Evolutionary conservation across 2,888 invertebrate species (phyloP).

Genomic region (Drosophila koepferae): DNA sequence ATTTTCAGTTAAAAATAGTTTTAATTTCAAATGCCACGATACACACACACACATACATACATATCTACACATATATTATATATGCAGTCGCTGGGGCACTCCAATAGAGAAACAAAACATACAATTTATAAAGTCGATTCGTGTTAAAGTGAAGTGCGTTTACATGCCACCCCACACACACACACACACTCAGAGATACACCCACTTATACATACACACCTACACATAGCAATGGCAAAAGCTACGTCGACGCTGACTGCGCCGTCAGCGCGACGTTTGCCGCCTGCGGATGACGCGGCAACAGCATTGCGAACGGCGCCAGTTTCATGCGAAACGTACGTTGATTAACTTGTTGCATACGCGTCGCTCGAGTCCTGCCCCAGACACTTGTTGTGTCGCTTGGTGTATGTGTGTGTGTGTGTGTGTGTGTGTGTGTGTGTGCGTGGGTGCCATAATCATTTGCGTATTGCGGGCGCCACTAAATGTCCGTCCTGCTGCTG

Average conservation of each 20-base stretch:
- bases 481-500: constrained; percentile 23
- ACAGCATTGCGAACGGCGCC: constrained; percentile 60
- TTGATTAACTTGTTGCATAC: constrained; percentile 79
- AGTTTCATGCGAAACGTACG: constrained; percentile 73
- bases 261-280: constrained; percentile 36
- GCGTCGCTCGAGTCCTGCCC: constrained; percentile 56
- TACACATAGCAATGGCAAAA: constrained; percentile 21
- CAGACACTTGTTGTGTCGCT: constrained; percentile 47
- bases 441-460: constrained; percentile 57
- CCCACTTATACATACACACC: not conserved
- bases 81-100: constrained; percentile 43
- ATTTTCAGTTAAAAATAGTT: constrained; percentile 68
- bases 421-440: not conserved
- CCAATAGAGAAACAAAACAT: constrained; percentile 59
- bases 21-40: constrained; percentile 37
- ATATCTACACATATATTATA: constrained; percentile 5
- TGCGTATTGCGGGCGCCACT: constrained; percentile 63
- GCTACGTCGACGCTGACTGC: constrained; percentile 33
- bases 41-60: constrained; percentile 22
- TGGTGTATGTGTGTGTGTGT: not conserved
- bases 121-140: constrained; percentile 67
- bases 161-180: constrained; percentile 19
- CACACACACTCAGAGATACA: not conserved
- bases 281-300: constrained; percentile 55
- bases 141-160: constrained; percentile 55